These are phyloP conservation scores for Etia nguti DNA, from an alignment of 2,113 vertebrate genomes.

Conservation along the genomic window DNA sequence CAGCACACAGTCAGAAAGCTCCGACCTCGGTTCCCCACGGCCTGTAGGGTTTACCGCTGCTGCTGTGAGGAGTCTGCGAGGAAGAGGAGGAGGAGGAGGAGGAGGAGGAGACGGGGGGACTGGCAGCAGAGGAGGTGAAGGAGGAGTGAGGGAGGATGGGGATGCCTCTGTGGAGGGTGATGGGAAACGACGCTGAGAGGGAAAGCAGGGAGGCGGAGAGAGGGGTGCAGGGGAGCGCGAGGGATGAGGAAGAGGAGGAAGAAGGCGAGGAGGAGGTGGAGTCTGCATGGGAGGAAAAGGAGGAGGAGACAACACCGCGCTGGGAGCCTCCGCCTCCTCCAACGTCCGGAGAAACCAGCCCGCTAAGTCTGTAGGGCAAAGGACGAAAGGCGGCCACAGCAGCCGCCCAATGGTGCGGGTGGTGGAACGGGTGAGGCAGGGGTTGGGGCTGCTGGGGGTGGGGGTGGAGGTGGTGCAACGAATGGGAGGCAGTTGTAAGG, in stretches of 20 bases:
- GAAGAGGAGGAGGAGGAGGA: constrained; percentile 51
- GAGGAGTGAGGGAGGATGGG: constrained; percentile 77
- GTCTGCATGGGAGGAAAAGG: constrained; percentile 21
- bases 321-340: constrained; percentile 71
- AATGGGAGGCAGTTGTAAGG: constrained; percentile 65
- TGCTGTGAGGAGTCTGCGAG: constrained; percentile 70
- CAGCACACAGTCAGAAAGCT: constrained; percentile 76
- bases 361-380: constrained; percentile 75
- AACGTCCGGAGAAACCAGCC: neutral
- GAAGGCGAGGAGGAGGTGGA: constrained; percentile 67
- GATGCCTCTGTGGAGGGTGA: constrained; percentile 78
- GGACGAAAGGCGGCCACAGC: constrained; percentile 74
- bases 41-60: constrained; percentile 79
- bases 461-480: constrained; percentile 14
- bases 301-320: constrained; percentile 63
- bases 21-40: constrained; percentile 95
- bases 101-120: constrained; percentile 67
- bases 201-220: constrained; percentile 84
- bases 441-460: constrained; percentile 68
- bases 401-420: constrained; percentile 79
- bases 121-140: constrained; percentile 63
- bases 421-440: constrained; percentile 74
- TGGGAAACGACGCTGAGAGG: constrained; percentile 84
- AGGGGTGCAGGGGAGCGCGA: constrained; percentile 72
- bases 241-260: constrained; percentile 46